Evolutionary conservation across 2,113 vertebrate genomes (phyloP), one percentile per base, ranked within the genome.

Genomic region (Poicephalus gulielmi): DNA sequence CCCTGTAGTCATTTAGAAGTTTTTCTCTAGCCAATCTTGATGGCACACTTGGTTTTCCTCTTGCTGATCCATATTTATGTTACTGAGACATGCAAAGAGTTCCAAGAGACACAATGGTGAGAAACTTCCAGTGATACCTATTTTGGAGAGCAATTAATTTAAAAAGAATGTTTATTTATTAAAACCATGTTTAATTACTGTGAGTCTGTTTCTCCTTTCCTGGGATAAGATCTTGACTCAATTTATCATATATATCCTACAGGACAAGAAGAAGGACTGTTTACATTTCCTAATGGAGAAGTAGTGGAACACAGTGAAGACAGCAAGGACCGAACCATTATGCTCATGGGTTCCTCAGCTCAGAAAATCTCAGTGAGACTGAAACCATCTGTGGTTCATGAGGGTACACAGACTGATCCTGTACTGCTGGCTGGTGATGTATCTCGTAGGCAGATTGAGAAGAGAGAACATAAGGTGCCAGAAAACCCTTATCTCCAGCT

Each of bases 331-430:
- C 97, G 98, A 94, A 99, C 98, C 89, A 98, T 98, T 80, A 98
- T 98, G 86, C 98, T 99, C 28, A 98, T 99, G 59, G 97, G 98
- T 10, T 96, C 97, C 46, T 98, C 98, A 47, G 94, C 96, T 33
- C 97, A 97, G 95, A 98, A 98, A 83, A 98, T 98, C 69, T 98
- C 98, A 46, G 96, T 98, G 44, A 96, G 97, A 71, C 92, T 98
- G 66, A 98, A 98, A 59, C 98, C 98, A 76, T 95, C 83, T 53
- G 98, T 97, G 23, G 97, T 98, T 83, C 98, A 99, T 73, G 99
- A 98, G 91, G 97, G 98, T 85, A 99, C 98, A 44, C 99, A 99
- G 97, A 99, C 99, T 4, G 99, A 99, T 64, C 25, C 85, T 3
- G 13, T 78, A 14, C 83, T 70, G 55, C 46, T 83, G 64, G 74